Percentiles rank a stretch among this genome's conserved stretches.
Conservation (phyloP, 2,113 vertebrate species). For the Varanus komodoensis region DNA sequence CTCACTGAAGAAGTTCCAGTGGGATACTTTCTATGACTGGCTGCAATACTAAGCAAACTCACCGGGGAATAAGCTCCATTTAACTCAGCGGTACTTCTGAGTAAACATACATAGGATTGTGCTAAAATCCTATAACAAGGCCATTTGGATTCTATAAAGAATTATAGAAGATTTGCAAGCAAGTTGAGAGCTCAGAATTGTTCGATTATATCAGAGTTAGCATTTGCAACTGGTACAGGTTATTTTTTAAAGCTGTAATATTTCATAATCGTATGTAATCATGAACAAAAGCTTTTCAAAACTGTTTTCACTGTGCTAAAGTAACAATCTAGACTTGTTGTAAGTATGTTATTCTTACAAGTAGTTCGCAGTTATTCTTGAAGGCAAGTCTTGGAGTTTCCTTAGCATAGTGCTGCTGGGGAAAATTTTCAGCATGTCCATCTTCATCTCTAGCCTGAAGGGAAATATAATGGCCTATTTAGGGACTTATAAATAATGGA, state of each 20-base stretch:
- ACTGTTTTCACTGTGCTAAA: constrained; percentile 86
- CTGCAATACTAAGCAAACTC: constrained; percentile 11
- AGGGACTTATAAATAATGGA: constrained; percentile 96
- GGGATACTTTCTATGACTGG: constrained; percentile 50
- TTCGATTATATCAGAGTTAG: constrained; percentile 79
- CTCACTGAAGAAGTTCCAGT: constrained; percentile 55
- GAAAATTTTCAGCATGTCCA: constrained; percentile 98
- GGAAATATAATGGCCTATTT: constrained; percentile 99
- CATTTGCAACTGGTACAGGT: constrained; percentile 79
- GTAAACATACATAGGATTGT: constrained; percentile 5
- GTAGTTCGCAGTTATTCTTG: constrained; percentile 99
- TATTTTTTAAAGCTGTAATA: constrained; percentile 69
- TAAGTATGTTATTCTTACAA: constrained; percentile 98
- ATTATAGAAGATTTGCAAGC: constrained; percentile 78
- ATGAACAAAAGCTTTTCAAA: constrained; percentile 80
- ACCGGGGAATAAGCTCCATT: constrained; percentile 17
- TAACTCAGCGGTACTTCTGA: constrained; percentile 21
- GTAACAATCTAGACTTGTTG: constrained; percentile 91
- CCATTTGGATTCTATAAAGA: constrained; percentile 76
- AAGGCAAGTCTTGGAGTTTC: constrained; percentile 99
- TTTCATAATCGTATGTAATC: constrained; percentile 81
- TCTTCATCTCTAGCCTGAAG: constrained; percentile 99
- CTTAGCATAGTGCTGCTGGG: constrained; percentile 99
- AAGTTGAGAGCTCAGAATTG: constrained; percentile 78
- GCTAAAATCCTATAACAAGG: constrained; percentile 69